These are phyloP conservation scores for Bombus breviceps DNA, from an alignment of 1,140 invertebrate genomes.

Conservation along the genomic window DNA sequence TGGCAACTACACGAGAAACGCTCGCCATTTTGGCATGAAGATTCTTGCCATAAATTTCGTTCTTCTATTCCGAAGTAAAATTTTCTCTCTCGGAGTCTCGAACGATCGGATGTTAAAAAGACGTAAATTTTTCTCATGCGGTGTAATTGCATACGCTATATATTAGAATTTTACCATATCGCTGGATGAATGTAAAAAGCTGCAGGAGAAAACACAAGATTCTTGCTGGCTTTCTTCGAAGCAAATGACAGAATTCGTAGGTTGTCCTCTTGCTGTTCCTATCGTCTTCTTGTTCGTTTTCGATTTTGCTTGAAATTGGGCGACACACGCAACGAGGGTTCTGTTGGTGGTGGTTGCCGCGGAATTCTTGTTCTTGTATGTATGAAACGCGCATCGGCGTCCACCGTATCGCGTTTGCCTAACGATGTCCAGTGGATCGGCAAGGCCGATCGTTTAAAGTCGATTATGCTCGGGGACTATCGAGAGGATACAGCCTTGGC, in stretches of 20 bases:
- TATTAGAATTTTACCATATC: conserved; percentile 40
- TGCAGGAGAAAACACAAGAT: conserved; percentile 30
- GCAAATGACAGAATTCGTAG: conserved; percentile 25
- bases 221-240: conserved; percentile 1
- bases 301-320: conserved; percentile 1
- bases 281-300: background rate
- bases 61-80: background rate
- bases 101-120: background rate
- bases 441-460: conserved; percentile 69
- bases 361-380: conserved; percentile 40
- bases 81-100: background rate
- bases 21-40: background rate
- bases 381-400: conserved; percentile 43
- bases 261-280: background rate
- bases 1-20: background rate
- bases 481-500: conserved; percentile 48
- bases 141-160: conserved; percentile 20
- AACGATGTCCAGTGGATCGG: conserved; percentile 62
- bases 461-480: conserved; percentile 60
- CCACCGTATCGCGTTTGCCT: conserved; percentile 46
- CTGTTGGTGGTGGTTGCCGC: conserved; percentile 17
- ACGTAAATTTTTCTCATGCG: conserved; percentile 13
- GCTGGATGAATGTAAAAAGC: conserved; percentile 14
- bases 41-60: conserved; percentile 22
- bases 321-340: conserved; percentile 24